Evolutionary conservation across 2,797 vertebrate genomes (phyloP), one percentile per base, ranked within the genome.

Genomic region (Sandelia bainsii): DNA sequence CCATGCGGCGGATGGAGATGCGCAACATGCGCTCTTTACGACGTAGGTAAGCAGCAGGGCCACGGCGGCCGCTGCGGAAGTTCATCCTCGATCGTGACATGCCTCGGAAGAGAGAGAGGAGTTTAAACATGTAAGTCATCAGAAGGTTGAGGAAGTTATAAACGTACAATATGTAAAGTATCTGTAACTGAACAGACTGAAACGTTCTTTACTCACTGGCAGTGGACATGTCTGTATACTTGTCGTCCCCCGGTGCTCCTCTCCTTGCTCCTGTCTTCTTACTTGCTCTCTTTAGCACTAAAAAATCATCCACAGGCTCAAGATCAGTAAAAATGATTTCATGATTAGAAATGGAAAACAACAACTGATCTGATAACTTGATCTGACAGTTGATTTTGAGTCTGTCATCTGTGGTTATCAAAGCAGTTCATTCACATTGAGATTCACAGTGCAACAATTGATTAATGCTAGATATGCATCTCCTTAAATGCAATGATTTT

Each of bases 1-100:
- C 97, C 97, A 98, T 98, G 90, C 98, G 98, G 57, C 98, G 97
- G 69, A 99, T 95, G 0, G 98, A 99, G 90, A 99, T 98, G 49
- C 98, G 96, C 48, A 99, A 84, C 88, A 99, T 97, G 13, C 97
- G 94, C 72, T 99, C 98, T 89, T 99, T 99, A 52, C 98, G 97
- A 0, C 97, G 95, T 79, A 99, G 92, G 82, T 99, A 99, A 20
- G 98, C 97, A 1, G 97, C 96, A 0, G 98, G 96, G 0, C 98
- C 97, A 2, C 98, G 94, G 5, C 97, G 96, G 32, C 96, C 92
- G 0, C 96, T 98, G 68, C 98, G 96, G 88, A 98, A 97, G 79
- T 97, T 97, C 77, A 96, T 96, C 37, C 97, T 95, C 5, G 96
- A 97, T 12, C 96, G 91, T 0, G 97, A 96, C 53, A 96, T 97